Evolutionary conservation across 2,797 vertebrate genomes (phyloP).

Genomic region (Eulemur albifrons): DNA sequence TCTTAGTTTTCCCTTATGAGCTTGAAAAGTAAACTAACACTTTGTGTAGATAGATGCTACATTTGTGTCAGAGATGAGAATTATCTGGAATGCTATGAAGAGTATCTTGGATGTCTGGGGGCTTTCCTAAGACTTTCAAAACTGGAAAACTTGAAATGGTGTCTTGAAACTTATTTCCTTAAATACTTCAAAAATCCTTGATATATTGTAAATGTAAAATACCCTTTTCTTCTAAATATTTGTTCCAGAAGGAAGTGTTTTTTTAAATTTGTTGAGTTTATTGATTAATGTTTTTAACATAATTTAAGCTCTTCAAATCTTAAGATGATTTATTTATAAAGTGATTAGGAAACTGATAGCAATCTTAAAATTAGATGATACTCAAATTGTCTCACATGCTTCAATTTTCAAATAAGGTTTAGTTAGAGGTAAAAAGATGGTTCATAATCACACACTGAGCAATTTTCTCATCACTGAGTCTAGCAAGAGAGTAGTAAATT

Average conservation of each 20-base stretch:
- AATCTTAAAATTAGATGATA: slow-evolving; percentile 11
- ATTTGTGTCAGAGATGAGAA: not conserved
- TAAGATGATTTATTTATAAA: slow-evolving; percentile 3
- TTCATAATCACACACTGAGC: not conserved
- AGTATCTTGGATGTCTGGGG: not conserved
- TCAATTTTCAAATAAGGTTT: not conserved
- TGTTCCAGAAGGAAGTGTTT: not conserved
- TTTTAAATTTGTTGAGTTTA: not conserved
- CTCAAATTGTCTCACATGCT: not conserved
- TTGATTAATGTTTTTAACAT: not conserved
- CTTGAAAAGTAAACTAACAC: not conserved
- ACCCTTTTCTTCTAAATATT: not conserved
- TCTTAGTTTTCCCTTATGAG: not conserved
- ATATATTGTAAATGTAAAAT: not conserved
- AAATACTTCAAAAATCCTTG: not conserved
- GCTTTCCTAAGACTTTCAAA: not conserved
- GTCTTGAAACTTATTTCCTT: not conserved
- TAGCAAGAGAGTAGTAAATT: not conserved
- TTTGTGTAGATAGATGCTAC: not conserved
- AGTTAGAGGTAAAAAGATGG: not conserved
- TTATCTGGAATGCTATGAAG: not conserved
- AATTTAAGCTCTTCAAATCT: not conserved
- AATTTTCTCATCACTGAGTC: not conserved
- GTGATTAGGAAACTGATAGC: not conserved
- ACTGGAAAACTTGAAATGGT: not conserved